Evolutionary conservation across 2,113 vertebrate species (phyloP), one percentile per base, ranked within the genome.

Genomic region (Miniopterus natalensis): DNA sequence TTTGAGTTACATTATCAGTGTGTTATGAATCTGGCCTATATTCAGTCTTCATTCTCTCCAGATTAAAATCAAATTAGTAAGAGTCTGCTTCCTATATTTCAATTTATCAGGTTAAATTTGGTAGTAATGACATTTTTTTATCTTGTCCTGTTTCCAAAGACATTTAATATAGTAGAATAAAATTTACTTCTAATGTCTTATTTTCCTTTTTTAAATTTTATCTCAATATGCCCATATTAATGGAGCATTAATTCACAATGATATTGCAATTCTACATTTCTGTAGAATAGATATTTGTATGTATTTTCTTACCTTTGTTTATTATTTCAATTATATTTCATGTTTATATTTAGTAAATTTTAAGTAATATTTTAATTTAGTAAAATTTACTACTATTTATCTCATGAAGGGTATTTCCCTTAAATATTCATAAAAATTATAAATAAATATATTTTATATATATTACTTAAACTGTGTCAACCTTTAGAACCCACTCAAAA

Each of bases 61-160:
- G 45, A 14, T 77, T 88, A 91, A 87, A 95, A 92, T 85, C 10
- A 71, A 87, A 80, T 81, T 75, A 94, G 8, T 20, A 42, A 68
- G 18, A 87, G 29, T 84, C 17, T 90, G 21, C 57, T 95, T 91
- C 36, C 20, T 65, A 6, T 79, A 88, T 74, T 94, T 66, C 27
- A 80, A 70, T 75, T 94, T 70, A 86, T 79, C 6, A 53, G 94
- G 89, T 80, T 94, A 70, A 71, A 83, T 90, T 90, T 68, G 47
- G 1, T 59, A 29, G 6, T 92, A 61, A 63, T 84, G 11, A 15
- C n/a, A 40, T 78, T 75, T 95, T 66, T 92, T 59, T 29, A 73
- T 71, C 4, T 49, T 68, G 59, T 5, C 47, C 61, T 75, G 0
- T 89, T 92, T 92, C 31, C 40, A 53, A 83, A 73, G 31, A 57